Conservation (phyloP, 2,888 invertebrate species). For the Hydraecia micacea region DNA sequence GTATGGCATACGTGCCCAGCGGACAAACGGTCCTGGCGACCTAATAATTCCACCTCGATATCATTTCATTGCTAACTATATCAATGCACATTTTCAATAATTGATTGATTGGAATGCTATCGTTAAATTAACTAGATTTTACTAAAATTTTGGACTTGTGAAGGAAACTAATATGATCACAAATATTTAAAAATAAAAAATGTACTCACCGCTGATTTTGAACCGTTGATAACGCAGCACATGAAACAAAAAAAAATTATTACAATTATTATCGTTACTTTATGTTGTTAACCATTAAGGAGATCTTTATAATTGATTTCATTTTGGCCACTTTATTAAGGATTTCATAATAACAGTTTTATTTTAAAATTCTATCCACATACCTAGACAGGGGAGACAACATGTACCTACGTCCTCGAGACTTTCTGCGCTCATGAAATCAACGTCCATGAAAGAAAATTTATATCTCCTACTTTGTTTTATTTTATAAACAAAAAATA, state of each 20-base stretch:
- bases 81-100: conserved; percentile 68
- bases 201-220: conserved; percentile 84
- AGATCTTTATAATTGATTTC: conserved; percentile 7
- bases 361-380: conserved; percentile 27
- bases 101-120: conserved; percentile 52
- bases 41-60: conserved; percentile 84
- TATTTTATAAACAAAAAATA: conserved; percentile 66
- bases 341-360: conserved; percentile 6
- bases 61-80: conserved; percentile 74
- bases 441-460: conserved; percentile 80
- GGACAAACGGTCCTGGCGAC: conserved; percentile 86
- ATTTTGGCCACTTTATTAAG: conserved; percentile 2
- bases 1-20: conserved; percentile 84
- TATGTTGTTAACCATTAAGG: neutral
- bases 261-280: conserved; percentile 23
- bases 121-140: conserved; percentile 25
- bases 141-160: neutral
- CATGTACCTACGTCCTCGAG: conserved; percentile 85
- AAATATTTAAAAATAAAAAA: conserved; percentile 3
- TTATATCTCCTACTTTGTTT: conserved; percentile 58
- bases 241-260: conserved; percentile 82
- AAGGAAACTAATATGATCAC: neutral
- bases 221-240: conserved; percentile 77
- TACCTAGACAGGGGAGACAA: conserved; percentile 87
- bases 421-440: conserved; percentile 82